phyloP scores from a whole-genome alignment of 2,888 invertebrate genomes.

The Cheilosia soror region DNA sequence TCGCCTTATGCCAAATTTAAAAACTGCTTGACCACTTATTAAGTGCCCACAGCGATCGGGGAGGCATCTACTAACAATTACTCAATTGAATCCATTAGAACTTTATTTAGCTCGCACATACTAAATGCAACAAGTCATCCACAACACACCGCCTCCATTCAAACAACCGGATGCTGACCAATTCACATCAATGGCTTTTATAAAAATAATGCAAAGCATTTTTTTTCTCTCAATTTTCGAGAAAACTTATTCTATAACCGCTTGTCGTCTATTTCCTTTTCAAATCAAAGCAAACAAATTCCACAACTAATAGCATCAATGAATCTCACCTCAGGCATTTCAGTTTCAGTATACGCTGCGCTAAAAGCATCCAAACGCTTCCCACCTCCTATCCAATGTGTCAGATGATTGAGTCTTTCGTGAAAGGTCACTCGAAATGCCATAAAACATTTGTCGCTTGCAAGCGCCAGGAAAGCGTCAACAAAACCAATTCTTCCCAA shows the following conservation, averaged over 20 bases:
- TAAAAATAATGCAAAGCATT: constrained; percentile 21
- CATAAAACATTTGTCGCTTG: constrained; percentile 25
- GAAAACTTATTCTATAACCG: constrained; percentile 1
- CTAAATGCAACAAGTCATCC: constrained; percentile 47
- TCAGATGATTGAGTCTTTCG: constrained; percentile 59
- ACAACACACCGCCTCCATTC: constrained; percentile 47
- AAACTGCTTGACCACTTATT: no score
- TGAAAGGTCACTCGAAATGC: constrained; percentile 62
- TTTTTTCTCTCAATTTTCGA: constrained; percentile 21
- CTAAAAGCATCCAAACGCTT: constrained; percentile 30
- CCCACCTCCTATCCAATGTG: constrained; percentile 35
- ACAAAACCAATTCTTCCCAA: constrained; percentile 11
- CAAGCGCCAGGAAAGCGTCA: constrained; percentile 46
- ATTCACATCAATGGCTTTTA: constrained; percentile 53
- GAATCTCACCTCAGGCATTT: constrained; percentile 65
- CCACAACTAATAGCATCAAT: constrained; percentile 62
- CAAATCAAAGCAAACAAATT: constrained; percentile 37
- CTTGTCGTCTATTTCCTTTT: constrained; percentile 65
- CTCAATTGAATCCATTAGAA: constrained; percentile 56
- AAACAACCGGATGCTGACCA: constrained; percentile 60
- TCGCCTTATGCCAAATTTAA: not conserved
- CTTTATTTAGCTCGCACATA: constrained; percentile 49
- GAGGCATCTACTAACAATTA: constrained; percentile 42
- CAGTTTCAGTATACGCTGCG: not conserved
- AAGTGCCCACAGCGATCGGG: no score